Evolutionary conservation across 2,113 vertebrate genomes (phyloP), one percentile per base, ranked within the genome.

Genomic region (Ophiodon elongatus): DNA sequence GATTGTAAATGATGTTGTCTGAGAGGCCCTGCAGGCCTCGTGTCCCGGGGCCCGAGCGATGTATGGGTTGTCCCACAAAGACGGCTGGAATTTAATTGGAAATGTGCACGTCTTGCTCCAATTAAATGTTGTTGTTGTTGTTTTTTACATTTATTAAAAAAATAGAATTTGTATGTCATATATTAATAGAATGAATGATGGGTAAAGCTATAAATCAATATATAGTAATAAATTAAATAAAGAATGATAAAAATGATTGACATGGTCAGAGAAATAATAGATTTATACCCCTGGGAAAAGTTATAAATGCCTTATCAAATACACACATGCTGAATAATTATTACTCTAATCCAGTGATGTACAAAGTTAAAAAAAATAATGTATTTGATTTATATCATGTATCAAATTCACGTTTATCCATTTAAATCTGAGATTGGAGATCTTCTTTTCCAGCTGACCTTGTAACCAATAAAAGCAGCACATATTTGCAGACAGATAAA

Each of bases 11-110:
- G 4, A 77, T 62, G 57, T 25, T 4, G 29, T 17, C 21, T 57
- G 65, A 47, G 35, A 79, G 85, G 87, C 77, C 87, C 85, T 76
- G 73, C 60, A 89, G 86, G 90, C 90, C 90, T 84, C 82, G 54
- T 0, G 71, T 66, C 86, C 79, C 43, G 66, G 83, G 83, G 71
- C 77, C 84, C 39, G 25, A n/a, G 56, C 63, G n/a, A n/a, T n/a
- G n/a, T 45, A 23, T 64, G 47, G 79, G 50, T 11, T 50, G 82
- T n/a, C 70, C 84, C 68, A 67, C 56, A 74, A 59, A 54, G 7
- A 74, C 23, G 15, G 11, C 35, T 17, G 21, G 14, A 10, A 33
- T 4, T 33, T 65, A n/a, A 66, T 45, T 43, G 8, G 4, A 52
- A n/a, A 75, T 8, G 1, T 52, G 13, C 7, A n/a, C 8, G 0